Percentiles rank a stretch among this genome's conserved stretches.
These are phyloP conservation scores for Hemibagrus guttatus DNA, from an alignment of 2,797 vertebrate species.

Conservation along the genomic window DNA sequence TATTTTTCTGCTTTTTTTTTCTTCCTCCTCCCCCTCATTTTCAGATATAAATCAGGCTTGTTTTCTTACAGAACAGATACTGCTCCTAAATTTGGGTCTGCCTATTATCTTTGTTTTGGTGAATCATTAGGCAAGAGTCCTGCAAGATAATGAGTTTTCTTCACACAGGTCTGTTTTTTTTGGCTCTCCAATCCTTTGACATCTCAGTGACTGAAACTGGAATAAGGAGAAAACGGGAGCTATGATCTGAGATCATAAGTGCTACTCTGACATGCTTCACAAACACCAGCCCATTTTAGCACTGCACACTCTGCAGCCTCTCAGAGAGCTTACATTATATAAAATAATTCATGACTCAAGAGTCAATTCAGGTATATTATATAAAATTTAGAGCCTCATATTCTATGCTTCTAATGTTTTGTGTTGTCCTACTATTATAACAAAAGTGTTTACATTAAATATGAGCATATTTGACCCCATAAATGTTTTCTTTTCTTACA, in stretches of 20 bases:
- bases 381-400: slow-evolving; percentile 14
- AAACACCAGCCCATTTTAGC: slow-evolving; percentile 21
- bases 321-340: slow-evolving; percentile 32
- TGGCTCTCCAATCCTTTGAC: not conserved
- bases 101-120: slow-evolving; percentile 17
- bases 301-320: slow-evolving; percentile 5
- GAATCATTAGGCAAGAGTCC: slow-evolving; percentile 27
- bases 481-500: not conserved
- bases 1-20: too few relatives aligned
- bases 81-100: slow-evolving; percentile 31
- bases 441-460: not conserved
- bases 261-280: slow-evolving; percentile 14
- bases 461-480: not conserved
- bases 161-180: not conserved
- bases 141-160: slow-evolving; percentile 22
- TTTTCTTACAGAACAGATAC: slow-evolving; percentile 17
- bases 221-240: not conserved
- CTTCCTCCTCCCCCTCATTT: slow-evolving; percentile 20
- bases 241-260: slow-evolving; percentile 30
- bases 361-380: slow-evolving; percentile 9
- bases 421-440: not conserved
- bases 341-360: slow-evolving; percentile 39
- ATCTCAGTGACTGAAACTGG: not conserved
- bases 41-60: slow-evolving; percentile 27
- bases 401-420: slow-evolving; percentile 7